These are phyloP conservation scores for Wiebesia pumilae DNA, from an alignment of 1,140 invertebrate genomes.

Conservation along the genomic window DNA sequence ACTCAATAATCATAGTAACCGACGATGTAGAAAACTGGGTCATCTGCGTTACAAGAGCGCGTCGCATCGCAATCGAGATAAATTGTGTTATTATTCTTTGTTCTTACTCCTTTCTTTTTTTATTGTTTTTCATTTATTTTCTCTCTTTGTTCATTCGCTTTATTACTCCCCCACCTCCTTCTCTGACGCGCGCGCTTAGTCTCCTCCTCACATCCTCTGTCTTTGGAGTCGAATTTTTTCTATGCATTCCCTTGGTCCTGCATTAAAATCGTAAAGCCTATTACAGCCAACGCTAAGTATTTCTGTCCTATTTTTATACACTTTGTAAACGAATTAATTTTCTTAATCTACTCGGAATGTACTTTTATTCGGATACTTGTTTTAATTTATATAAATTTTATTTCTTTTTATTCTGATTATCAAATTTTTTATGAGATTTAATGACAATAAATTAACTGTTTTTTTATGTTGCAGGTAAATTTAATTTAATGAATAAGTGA, in stretches of 20 bases:
- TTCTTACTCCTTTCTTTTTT: neutral
- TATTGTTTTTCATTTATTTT: neutral
- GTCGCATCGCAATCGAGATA: conserved; percentile 4
- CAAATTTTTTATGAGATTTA: neutral
- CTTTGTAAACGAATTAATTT: conserved; percentile 7
- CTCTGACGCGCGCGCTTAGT: too few species aligned
- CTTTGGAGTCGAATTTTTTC: too few species aligned
- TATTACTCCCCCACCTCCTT: too few species aligned
- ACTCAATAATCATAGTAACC: conserved; percentile 41
- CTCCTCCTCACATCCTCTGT: too few species aligned
- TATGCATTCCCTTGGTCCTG: too few species aligned
- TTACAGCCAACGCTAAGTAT: too few species aligned
- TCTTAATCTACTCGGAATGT: neutral
- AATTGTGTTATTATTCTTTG: conserved; percentile 36
- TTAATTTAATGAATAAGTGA: neutral
- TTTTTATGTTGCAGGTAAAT: neutral
- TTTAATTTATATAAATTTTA: neutral
- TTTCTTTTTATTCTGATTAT: neutral
- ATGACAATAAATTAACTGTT: neutral
- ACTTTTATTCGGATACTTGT: neutral
- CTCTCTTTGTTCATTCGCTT: too few species aligned
- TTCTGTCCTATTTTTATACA: neutral
- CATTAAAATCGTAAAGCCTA: too few species aligned
- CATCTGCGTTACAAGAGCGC: neutral
- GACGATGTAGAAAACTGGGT: conserved; percentile 35